Evolutionary conservation across 2,888 invertebrate species (phyloP).

Genomic region (Scaptomyza flava): DNA sequence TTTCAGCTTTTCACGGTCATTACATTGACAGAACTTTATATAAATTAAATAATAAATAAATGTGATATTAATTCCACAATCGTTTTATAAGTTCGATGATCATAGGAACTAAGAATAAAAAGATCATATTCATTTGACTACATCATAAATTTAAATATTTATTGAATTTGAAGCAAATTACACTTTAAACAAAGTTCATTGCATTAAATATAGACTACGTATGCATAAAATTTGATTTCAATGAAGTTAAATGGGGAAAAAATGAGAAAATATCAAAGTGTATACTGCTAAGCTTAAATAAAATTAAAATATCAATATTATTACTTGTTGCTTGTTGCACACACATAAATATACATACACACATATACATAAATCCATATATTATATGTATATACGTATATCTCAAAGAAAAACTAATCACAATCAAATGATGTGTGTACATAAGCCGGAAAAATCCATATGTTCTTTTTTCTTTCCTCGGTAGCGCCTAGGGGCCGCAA

Average conservation of each 20-base stretch:
- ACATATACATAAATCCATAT: background rate
- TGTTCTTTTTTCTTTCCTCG: background rate
- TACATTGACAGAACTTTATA: no score
- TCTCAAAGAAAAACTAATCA: slow-evolving; percentile 40
- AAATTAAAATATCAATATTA: slow-evolving; percentile 24
- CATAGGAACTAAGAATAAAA: background rate
- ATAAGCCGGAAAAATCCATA: slow-evolving; percentile 21
- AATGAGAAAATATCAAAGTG: background rate
- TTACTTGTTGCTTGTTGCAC: background rate
- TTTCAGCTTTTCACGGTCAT: no score
- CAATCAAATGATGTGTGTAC: slow-evolving; percentile 40
- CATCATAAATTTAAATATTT: slow-evolving; percentile 10
- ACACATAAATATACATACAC: background rate
- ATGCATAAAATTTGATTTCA: slow-evolving; percentile 3
- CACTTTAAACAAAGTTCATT: slow-evolving; percentile 11
- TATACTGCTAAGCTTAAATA: slow-evolving; percentile 17
- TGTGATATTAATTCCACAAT: no score
- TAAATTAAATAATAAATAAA: no score
- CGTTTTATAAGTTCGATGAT: no score
- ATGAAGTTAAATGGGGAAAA: background rate
- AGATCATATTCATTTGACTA: background rate
- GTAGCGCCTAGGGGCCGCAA: slow-evolving; percentile 3
- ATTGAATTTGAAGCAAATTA: slow-evolving; percentile 20
- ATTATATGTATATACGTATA: background rate
- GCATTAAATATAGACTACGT: background rate